phyloP scores from a whole-genome alignment of 2,888 invertebrate species.

The Lasioglossum villosulum region DNA sequence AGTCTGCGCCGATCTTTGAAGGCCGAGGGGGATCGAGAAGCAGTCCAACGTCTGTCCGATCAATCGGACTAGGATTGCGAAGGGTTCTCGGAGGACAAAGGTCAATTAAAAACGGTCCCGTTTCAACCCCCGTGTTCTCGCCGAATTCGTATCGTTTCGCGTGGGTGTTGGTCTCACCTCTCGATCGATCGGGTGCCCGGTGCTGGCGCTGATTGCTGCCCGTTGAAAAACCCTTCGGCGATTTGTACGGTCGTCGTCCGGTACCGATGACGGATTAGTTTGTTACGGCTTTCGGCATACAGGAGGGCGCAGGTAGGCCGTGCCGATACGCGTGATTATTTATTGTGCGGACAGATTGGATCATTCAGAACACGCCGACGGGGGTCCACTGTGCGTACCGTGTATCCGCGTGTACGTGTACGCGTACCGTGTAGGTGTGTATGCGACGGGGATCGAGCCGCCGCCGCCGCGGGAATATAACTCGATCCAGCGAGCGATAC shows the following conservation, averaged over 20 bases:
- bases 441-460: slow-evolving; percentile 56
- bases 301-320: slow-evolving; percentile 67
- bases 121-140: neutral
- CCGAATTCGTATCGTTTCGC: slow-evolving; percentile 18
- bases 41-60: neutral
- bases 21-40: neutral
- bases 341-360: slow-evolving; percentile 78
- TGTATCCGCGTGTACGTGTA: neutral
- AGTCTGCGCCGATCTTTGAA: neutral
- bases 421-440: neutral
- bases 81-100: slow-evolving; percentile 10
- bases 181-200: slow-evolving; percentile 42
- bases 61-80: neutral
- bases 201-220: slow-evolving; percentile 63
- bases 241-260: slow-evolving; percentile 49
- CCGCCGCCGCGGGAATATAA: slow-evolving; percentile 62
- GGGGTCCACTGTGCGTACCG: slow-evolving; percentile 52
- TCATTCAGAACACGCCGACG: slow-evolving; percentile 74
- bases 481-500: slow-evolving; percentile 68
- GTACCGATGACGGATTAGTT: slow-evolving; percentile 75
- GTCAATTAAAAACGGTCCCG: slow-evolving; percentile 17
- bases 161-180: slow-evolving; percentile 25
- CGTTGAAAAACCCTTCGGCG: slow-evolving; percentile 62
- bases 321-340: slow-evolving; percentile 77
- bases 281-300: slow-evolving; percentile 74